These are phyloP conservation scores for Auanema sp. DNA, from an alignment of 2,888 invertebrate genomes.

Conservation along the genomic window DNA sequence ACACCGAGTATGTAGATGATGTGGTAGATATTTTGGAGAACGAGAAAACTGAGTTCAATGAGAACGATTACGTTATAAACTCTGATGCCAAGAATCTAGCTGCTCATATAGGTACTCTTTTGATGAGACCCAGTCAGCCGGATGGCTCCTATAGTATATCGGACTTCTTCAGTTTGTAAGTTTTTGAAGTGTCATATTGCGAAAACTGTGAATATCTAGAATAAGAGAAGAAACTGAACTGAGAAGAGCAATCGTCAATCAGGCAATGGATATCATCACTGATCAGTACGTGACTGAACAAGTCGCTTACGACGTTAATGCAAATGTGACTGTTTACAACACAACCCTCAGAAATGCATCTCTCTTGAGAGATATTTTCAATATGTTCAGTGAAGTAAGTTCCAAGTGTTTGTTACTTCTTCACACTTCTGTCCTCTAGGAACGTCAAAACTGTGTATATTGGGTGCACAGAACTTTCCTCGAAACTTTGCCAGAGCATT, in stretches of 20 bases:
- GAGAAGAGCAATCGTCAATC: conserved; percentile 10
- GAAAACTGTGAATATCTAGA: too few species aligned
- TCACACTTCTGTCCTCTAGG: conserved; percentile 24
- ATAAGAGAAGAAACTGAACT: conserved; percentile 9
- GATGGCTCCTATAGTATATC: neutral
- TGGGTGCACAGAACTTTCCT: conserved; percentile 46
- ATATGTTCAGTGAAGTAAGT: conserved; percentile 9
- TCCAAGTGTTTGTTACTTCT: neutral
- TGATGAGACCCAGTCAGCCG: neutral
- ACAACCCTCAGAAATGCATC: neutral
- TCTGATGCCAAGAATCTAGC: neutral
- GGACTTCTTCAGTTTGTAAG: too few species aligned
- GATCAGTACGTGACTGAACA: conserved; percentile 2
- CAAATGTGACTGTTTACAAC: conserved; percentile 1
- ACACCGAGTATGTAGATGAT: neutral
- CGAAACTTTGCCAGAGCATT: conserved; percentile 34
- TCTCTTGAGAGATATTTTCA: conserved; percentile 5
- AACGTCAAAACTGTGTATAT: conserved; percentile 19
- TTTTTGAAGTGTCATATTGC: too few species aligned
- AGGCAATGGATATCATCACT: conserved; percentile 3
- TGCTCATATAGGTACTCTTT: neutral
- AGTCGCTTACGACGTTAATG: neutral
- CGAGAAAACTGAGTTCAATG: neutral
- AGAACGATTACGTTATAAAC: neutral
- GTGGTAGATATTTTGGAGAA: neutral